Conservation (phyloP, 2,113 vertebrate species). For the Microtus oregoni region DNA sequence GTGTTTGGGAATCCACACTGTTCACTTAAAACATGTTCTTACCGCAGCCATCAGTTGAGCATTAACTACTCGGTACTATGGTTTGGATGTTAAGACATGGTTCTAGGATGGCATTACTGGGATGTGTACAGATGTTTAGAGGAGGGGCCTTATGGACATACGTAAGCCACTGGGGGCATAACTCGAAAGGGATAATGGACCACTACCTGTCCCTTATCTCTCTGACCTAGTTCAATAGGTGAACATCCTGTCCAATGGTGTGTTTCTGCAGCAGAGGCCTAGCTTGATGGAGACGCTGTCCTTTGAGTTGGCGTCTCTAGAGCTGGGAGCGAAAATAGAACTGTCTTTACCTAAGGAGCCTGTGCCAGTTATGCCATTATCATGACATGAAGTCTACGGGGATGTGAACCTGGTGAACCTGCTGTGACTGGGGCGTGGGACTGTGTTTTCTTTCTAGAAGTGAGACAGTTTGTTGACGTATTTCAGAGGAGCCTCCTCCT, state of each 20-base stretch:
- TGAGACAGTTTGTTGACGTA: not conserved
- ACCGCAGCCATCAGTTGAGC: not conserved
- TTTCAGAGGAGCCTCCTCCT: not conserved
- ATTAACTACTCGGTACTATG: not conserved
- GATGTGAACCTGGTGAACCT: not conserved
- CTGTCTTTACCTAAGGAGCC: not conserved
- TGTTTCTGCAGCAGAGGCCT: not conserved
- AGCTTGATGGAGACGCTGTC: not conserved
- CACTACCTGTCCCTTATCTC: not conserved
- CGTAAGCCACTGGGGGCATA: too few relatives aligned
- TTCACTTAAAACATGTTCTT: not conserved
- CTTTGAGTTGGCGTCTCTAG: not conserved
- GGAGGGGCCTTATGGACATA: not conserved
- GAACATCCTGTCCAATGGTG: not conserved
- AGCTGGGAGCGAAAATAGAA: not conserved
- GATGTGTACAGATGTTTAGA: not conserved
- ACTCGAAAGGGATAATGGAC: not conserved
- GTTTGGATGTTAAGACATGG: not conserved
- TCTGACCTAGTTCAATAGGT: not conserved
- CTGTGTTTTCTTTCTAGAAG: not conserved
- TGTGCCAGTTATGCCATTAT: not conserved
- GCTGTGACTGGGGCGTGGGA: fast-evolving
- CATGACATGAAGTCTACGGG: not conserved
- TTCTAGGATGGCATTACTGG: not conserved
- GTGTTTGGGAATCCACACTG: not conserved